A percentile compares a stretch with the other conserved stretches of the same genome.
phyloP scores from a whole-genome alignment of 2,797 vertebrate species.

The Phalloptychus januarius region DNA sequence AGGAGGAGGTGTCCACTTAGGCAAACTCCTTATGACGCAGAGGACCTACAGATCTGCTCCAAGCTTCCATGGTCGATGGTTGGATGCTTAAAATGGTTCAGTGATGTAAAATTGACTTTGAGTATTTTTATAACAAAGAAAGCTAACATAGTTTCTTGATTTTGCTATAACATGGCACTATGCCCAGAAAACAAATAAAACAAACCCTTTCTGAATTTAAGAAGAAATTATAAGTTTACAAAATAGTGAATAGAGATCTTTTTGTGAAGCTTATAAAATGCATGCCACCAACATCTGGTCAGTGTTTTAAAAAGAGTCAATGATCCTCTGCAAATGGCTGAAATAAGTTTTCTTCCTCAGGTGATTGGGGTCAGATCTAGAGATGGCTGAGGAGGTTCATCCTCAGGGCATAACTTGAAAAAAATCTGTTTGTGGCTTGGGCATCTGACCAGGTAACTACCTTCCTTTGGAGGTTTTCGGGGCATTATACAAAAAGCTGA shows the following conservation, averaged over 20 bases:
- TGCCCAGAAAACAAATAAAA: too few species aligned
- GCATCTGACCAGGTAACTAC: neutral
- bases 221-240: neutral
- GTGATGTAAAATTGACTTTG: neutral
- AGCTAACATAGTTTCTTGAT: too few species aligned
- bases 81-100: neutral
- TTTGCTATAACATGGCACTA: too few species aligned
- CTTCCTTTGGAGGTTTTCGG: neutral
- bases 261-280: neutral
- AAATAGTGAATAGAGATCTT: neutral
- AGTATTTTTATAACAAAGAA: too few species aligned
- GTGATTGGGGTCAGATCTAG: neutral
- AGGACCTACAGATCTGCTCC: neutral
- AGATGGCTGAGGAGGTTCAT: neutral
- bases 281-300: neutral
- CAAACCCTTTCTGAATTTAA: neutral
- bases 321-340: neutral
- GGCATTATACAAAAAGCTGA: neutral
- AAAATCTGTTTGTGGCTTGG: neutral
- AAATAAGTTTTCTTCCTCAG: neutral
- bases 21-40: neutral
- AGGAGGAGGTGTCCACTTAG: neutral
- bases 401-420: neutral
- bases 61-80: neutral
- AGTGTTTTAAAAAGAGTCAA: neutral